These are phyloP conservation scores for Halcyon senegalensis DNA, from an alignment of 2,113 vertebrate genomes.

Conservation along the genomic window DNA sequence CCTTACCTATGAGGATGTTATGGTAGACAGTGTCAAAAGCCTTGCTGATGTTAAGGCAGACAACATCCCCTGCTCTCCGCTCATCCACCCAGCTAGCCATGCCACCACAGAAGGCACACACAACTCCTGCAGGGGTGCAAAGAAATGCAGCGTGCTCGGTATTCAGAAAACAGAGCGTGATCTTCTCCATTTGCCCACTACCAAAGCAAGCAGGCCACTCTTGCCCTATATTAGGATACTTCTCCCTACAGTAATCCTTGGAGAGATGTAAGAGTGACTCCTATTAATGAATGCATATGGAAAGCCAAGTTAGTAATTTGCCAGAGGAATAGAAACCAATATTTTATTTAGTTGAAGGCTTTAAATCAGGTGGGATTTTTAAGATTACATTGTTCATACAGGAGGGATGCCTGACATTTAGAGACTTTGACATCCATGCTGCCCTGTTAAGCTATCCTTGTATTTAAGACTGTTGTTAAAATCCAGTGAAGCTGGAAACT, in stretches of 20 bases:
- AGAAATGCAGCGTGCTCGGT: background rate
- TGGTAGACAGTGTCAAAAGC: too few relatives aligned
- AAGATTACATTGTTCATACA: background rate
- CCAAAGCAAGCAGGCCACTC: background rate
- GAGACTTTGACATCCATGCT: background rate
- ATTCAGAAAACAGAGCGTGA: background rate
- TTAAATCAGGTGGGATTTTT: background rate
- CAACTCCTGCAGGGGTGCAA: background rate
- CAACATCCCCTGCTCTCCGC: too few relatives aligned
- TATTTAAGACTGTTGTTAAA: constrained; percentile 35
- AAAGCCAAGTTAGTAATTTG: background rate
- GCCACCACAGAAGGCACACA: too few relatives aligned
- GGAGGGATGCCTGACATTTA: background rate
- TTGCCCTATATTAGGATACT: background rate
- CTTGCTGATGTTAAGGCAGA: too few relatives aligned
- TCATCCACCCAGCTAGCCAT: too few relatives aligned
- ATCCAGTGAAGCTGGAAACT: constrained; percentile 26
- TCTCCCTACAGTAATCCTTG: background rate
- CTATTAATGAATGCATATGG: background rate
- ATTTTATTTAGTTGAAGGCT: background rate
- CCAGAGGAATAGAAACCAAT: background rate
- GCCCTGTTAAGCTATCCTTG: background rate
- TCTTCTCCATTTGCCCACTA: background rate
- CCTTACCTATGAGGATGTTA: too few relatives aligned
- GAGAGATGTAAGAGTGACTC: background rate